Percentiles rank a stretch among this genome's conserved stretches.
Evolutionary conservation across 2,888 invertebrate species (phyloP).

Genomic region (Mythimna pallens): DNA sequence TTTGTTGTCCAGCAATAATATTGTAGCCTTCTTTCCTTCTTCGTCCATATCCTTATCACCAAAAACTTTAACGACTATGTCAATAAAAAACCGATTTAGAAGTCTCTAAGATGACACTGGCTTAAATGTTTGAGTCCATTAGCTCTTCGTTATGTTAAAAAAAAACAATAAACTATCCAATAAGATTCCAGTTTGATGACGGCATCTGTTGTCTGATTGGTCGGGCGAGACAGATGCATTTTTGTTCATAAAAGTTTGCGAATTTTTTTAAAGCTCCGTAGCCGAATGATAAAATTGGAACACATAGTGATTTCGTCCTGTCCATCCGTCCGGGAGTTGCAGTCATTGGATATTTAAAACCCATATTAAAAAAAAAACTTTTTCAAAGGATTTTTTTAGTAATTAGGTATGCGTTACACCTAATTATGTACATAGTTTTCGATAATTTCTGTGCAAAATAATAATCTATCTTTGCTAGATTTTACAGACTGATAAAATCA

Average conservation of each 20-base stretch:
- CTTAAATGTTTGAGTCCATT: slow-evolving; percentile 29
- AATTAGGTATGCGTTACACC: too few species aligned
- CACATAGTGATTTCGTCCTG: background rate
- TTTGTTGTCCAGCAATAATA: too few species aligned
- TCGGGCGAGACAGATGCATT: slow-evolving; percentile 37
- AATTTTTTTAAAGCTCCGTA: background rate
- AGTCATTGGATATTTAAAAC: background rate
- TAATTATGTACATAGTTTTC: too few species aligned
- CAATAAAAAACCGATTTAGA: slow-evolving; percentile 22
- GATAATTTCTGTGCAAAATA: too few species aligned
- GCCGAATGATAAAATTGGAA: background rate
- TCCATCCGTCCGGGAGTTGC: background rate
- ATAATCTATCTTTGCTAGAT: too few species aligned
- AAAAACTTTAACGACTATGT: slow-evolving; percentile 1
- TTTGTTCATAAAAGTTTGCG: slow-evolving; percentile 1
- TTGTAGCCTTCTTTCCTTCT: background rate
- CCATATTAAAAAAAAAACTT: too few species aligned
- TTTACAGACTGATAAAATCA: too few species aligned
- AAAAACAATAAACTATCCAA: slow-evolving; percentile 23
- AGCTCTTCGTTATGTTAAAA: slow-evolving; percentile 16
- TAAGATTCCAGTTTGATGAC: slow-evolving; percentile 47
- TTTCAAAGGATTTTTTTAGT: too few species aligned
- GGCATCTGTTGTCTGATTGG: slow-evolving; percentile 38
- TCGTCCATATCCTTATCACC: slow-evolving; percentile 1
- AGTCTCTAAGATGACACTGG: slow-evolving; percentile 26